Conservation (phyloP, 2,888 invertebrate genomes). For the Xestia ashworthii region DNA sequence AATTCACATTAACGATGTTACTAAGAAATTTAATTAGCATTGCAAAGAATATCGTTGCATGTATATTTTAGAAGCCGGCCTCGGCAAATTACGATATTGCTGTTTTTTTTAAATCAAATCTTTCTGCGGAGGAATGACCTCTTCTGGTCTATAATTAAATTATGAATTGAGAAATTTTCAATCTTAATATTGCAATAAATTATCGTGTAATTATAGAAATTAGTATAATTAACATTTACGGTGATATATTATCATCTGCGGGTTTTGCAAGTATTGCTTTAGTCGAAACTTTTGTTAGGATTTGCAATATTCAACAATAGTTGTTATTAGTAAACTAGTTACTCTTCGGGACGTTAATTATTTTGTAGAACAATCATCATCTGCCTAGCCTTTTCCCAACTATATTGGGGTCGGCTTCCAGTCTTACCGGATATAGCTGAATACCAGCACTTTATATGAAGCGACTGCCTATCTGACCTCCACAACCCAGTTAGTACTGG, state of each 20-base stretch:
- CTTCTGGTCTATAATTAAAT: not conserved
- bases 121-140: slow-evolving; percentile 1
- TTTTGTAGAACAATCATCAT: not conserved
- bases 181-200: slow-evolving; percentile 14
- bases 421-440: too few species aligned
- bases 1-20: slow-evolving; percentile 43
- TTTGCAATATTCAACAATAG: not conserved
- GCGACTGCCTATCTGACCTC: too few species aligned
- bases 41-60: slow-evolving; percentile 34
- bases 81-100: not conserved
- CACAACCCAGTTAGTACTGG: too few species aligned
- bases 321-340: not conserved
- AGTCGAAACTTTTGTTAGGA: not conserved
- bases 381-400: too few species aligned
- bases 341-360: not conserved
- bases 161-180: slow-evolving; percentile 19
- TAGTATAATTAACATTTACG: not conserved
- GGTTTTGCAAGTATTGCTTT: slow-evolving; percentile 8
- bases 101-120: not conserved
- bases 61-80: slow-evolving; percentile 20
- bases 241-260: not conserved
- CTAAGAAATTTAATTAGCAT: slow-evolving; percentile 44
- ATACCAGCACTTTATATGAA: too few species aligned
- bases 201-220: slow-evolving; percentile 3
- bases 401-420: too few species aligned